Evolutionary conservation across 2,797 vertebrate genomes (phyloP).

Genomic region (Myotis pilosus): DNA sequence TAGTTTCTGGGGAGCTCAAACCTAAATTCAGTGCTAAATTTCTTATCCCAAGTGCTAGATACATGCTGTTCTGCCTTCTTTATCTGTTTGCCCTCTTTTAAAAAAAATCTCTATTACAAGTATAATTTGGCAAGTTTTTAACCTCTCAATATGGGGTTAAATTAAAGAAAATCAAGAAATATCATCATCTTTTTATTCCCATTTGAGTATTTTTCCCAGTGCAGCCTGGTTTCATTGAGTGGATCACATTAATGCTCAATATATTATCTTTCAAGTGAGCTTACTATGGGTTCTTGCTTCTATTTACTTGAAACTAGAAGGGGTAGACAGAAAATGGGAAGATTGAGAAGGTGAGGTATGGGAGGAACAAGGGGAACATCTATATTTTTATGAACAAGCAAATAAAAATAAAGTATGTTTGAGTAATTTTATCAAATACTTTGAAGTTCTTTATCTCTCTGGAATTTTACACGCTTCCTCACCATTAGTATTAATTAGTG

Average conservation of each 20-base stretch:
- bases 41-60: not conserved
- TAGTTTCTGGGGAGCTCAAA: not conserved
- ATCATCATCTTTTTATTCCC: not conserved
- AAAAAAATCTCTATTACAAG: not conserved
- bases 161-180: constrained; percentile 5
- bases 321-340: not conserved
- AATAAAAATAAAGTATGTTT: not conserved
- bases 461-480: not conserved
- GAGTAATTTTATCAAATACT: not conserved
- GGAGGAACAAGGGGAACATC: not conserved
- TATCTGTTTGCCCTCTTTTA: not conserved
- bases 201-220: not conserved
- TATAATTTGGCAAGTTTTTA: constrained; percentile 25
- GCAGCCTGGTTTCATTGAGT: not conserved
- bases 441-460: constrained; percentile 25
- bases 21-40: not conserved
- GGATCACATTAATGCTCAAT: not conserved
- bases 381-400: not conserved
- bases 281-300: not conserved
- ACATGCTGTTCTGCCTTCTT: not conserved
- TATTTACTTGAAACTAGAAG: not conserved
- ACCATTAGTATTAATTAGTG: not conserved
- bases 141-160: not conserved
- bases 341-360: not conserved
- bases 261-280: not conserved